Base-by-base conservation (phyloP, 2,888 invertebrate genomes). In the Plagodis pulveraria region DNA sequence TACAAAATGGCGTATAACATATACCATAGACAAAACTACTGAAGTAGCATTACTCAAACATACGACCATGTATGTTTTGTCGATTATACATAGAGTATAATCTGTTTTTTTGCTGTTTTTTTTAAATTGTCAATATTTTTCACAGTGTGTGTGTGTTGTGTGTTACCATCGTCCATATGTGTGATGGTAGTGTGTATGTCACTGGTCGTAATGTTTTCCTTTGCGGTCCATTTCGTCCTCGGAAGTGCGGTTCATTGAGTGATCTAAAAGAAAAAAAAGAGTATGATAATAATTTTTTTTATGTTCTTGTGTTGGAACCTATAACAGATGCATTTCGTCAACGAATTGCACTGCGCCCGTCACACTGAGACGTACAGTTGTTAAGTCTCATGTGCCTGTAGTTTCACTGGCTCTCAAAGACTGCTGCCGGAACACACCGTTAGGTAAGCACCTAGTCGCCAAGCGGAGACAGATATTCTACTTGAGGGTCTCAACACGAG, bases 191-290 rank as follows among this genome's bases (percentile, higher is more conserved):
- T 36, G 42, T 41, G 38, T 58, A 49, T 50, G 60, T 62, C 90
- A 89, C 86, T 91, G 89, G 6, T 93, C 92, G 74, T 88, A 91
- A 66, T 86, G 84, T 53, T 91, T 90, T 36, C 90, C 73, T 64
- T 93, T 92, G n/a, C 93, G 76, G 58, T 93, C 93, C 80, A 91
- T 80, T 0, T 93, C 93, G 33, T 93, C 93, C 38, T 93, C 93
- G 0, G 89, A 82, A 0, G 87, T 77, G 6, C 93, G 86, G 72
- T 92, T 93, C 87, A 91, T 91, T 1, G 86, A 74, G 66, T 92
- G 92, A 66, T 93, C 93, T 90, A 80, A 0, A 65, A 66, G 40
- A 52, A 48, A 45, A 44, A 36, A 10, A 41, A n/a, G 4, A 8
- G n/a, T n/a, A n/a, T n/a, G n/a, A n/a, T n/a, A n/a, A n/a, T n/a